phyloP scores from a whole-genome alignment of 1,140 invertebrate species.

The Platorchestia sp. region DNA sequence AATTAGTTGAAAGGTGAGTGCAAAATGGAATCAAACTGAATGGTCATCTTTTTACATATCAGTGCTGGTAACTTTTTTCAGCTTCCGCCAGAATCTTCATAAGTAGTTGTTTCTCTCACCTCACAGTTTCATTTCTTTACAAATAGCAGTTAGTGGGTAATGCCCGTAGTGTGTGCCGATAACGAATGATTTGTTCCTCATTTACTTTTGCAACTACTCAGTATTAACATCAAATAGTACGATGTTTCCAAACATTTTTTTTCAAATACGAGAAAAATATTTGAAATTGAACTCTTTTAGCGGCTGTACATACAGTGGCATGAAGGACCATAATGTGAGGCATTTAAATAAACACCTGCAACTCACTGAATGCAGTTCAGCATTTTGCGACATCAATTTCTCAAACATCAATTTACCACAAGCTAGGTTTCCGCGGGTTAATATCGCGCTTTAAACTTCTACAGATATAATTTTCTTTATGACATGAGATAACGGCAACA shows the following conservation, averaged over 20 bases:
- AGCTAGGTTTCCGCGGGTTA: background rate
- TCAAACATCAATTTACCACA: background rate
- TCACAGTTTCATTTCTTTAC: background rate
- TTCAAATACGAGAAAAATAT: background rate
- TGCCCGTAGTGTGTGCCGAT: no score
- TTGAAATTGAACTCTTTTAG: background rate
- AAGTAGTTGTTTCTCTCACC: background rate
- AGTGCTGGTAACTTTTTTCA: background rate
- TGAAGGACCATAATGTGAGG: background rate
- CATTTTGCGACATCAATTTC: background rate
- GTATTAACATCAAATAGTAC: background rate
- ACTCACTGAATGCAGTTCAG: background rate
- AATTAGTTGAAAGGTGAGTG: background rate
- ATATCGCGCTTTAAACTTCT: background rate
- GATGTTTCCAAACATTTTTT: background rate
- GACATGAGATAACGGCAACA: background rate
- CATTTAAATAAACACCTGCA: background rate
- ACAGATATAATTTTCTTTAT: background rate
- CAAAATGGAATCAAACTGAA: background rate
- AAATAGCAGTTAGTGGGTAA: background rate
- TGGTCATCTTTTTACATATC: no score
- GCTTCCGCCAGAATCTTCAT: background rate
- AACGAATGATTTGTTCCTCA: background rate
- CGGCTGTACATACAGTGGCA: background rate
- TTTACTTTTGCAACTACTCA: background rate